Evolutionary conservation across 2,113 vertebrate genomes (phyloP).

Genomic region (Campylomormyrus tamandua): DNA sequence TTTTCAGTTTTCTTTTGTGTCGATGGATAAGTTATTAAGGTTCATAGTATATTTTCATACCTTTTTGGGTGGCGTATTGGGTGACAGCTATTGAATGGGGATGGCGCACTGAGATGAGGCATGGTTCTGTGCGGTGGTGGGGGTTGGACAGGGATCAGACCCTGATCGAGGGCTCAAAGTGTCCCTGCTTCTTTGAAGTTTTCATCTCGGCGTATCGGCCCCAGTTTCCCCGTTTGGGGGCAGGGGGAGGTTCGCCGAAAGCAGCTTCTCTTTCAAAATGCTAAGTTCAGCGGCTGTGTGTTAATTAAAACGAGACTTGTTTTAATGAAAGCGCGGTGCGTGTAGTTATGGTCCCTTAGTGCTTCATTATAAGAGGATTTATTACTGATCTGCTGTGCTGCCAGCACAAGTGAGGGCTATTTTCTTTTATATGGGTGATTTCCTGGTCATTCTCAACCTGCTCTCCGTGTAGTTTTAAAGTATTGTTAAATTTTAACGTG

Average conservation of each 20-base stretch:
- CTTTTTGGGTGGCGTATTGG: not conserved
- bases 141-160: not conserved
- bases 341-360: constrained; percentile 12
- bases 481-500: not conserved
- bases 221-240: not conserved
- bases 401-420: not conserved
- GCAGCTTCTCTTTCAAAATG: not conserved
- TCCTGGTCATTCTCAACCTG: not conserved
- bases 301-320: not conserved
- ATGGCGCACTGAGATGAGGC: not conserved
- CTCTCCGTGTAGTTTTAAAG: not conserved
- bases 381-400: constrained; percentile 13
- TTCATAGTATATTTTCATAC: not conserved
- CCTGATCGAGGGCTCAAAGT: not conserved
- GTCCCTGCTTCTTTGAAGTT: constrained; percentile 13
- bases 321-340: constrained; percentile 13
- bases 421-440: not conserved
- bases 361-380: constrained; percentile 17
- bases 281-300: not conserved
- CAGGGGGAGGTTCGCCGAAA: not conserved
- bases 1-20: not conserved
- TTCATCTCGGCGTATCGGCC: not conserved
- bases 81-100: not conserved
- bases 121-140: not conserved
- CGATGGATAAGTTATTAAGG: not conserved